phyloP scores from a whole-genome alignment of 2,888 invertebrate species.

The Teleogryllus oceanicus region DNA sequence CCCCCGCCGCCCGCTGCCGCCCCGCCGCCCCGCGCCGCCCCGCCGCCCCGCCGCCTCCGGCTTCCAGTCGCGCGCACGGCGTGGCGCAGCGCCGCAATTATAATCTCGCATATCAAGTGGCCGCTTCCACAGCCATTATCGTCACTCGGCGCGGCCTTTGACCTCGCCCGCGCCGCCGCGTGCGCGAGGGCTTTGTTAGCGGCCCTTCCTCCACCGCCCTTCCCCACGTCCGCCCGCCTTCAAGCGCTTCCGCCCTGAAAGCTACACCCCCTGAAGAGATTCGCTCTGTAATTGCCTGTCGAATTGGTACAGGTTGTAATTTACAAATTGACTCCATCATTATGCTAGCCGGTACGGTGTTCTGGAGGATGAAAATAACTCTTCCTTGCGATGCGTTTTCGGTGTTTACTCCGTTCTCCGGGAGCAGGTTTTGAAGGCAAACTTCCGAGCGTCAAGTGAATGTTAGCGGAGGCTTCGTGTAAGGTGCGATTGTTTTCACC shows the following conservation, averaged over 20 bases:
- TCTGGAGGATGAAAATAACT: too few relatives aligned
- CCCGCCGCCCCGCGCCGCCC: not conserved
- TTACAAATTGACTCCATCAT: too few relatives aligned
- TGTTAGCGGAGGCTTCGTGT: too few relatives aligned
- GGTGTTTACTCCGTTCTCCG: not conserved
- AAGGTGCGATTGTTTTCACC: too few relatives aligned
- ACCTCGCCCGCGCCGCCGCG: not conserved
- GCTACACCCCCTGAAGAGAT: too few relatives aligned
- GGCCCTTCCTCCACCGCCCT: not conserved
- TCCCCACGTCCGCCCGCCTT: too few relatives aligned
- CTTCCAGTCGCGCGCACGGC: not conserved
- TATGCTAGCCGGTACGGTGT: too few relatives aligned
- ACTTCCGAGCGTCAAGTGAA: too few relatives aligned
- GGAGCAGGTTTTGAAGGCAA: too few relatives aligned
- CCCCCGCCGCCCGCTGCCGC: not conserved
- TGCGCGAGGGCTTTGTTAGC: not conserved
- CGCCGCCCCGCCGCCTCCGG: not conserved
- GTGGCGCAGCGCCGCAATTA: not conserved
- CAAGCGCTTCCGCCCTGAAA: too few relatives aligned
- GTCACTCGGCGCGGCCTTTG: conserved; percentile 10
- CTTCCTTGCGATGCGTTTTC: not conserved
- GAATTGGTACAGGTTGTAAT: too few relatives aligned
- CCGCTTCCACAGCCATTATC: conserved; percentile 5
- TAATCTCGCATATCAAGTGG: conserved; percentile 7
- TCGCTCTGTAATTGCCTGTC: too few relatives aligned